These are phyloP conservation scores for Cryptophagus acutangulus DNA, from an alignment of 2,888 invertebrate species.

Conservation along the genomic window DNA sequence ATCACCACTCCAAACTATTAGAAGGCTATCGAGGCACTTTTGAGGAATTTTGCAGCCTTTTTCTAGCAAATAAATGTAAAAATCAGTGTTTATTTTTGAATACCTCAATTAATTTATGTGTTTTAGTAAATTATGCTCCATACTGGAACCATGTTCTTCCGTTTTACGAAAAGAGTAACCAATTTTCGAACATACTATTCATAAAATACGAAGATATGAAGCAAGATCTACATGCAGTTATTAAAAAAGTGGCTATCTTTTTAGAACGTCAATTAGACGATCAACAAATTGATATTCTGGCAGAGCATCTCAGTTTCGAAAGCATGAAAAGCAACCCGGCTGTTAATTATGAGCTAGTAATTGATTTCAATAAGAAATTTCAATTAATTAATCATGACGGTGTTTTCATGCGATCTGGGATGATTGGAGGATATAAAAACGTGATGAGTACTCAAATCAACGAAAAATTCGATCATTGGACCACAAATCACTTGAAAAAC, in stretches of 20 bases:
- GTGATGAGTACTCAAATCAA: constrained; percentile 69
- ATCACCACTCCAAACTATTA: constrained; percentile 60
- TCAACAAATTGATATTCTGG: constrained; percentile 29
- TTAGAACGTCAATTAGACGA: constrained; percentile 29
- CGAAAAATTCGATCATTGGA: constrained; percentile 68
- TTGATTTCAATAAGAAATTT: constrained; percentile 40
- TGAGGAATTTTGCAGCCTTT: constrained; percentile 57
- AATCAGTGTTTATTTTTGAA: too few species aligned
- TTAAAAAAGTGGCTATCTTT: constrained; percentile 32
- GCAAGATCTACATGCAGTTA: constrained; percentile 28
- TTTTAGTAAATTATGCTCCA: constrained; percentile 31
- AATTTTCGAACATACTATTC: constrained; percentile 36
- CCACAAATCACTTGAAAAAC: constrained; percentile 55
- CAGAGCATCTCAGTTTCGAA: constrained; percentile 37
- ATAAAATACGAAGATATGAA: constrained; percentile 40
- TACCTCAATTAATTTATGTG: constrained; percentile 3
- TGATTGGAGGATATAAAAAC: constrained; percentile 43
- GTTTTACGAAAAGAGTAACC: constrained; percentile 35
- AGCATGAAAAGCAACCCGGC: constrained; percentile 56
- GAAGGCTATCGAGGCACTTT: constrained; percentile 54
- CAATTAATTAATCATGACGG: constrained; percentile 41
- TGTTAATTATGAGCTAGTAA: constrained; percentile 51
- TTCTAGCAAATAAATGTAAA: constrained; percentile 56
- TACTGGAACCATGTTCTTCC: constrained; percentile 37
- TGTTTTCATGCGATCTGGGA: constrained; percentile 50